Base-by-base conservation (phyloP, 2,888 invertebrate genomes). In the Molanna angustata region DNA sequence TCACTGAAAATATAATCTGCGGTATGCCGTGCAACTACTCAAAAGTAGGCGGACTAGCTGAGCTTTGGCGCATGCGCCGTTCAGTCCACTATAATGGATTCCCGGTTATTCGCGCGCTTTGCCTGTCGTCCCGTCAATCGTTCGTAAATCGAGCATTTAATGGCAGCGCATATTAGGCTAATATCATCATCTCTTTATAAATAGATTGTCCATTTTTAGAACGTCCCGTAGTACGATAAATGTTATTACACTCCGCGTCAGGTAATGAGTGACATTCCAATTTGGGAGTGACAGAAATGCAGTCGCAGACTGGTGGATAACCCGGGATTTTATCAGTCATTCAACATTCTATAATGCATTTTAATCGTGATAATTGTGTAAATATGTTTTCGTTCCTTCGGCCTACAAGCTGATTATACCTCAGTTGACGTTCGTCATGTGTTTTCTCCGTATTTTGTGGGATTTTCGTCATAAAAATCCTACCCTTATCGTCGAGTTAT, bases 31-130 rank as follows among this genome's bases (percentile, higher is more conserved):
- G n/a, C n/a, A n/a, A n/a, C n/a, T n/a, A n/a, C n/a, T n/a, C n/a
- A n/a, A n/a, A n/a, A n/a, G n/a, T n/a, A n/a, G n/a, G n/a, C n/a
- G n/a, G n/a, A n/a, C n/a, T n/a, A n/a, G n/a, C n/a, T 40, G 47
- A 53, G 42, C 42, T 47, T 41, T 42, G 19, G 48, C 52, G 52
- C 52, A 48, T 22, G 52, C 52, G 48, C 31, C 31, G 31, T 20
- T 31, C 37, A 13, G 47, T 39, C 41, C 52, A 52, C 33, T 43
- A 41, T 48, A 47, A 53, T 53, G 52, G 52, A 53, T 47, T 64
- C 63, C 66, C 65, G 64, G 66, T 67, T 67, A 69, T 66, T 72
- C 71, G 70, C 71, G 69, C 71, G 54, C 40, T 33, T 44, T 43
- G 42, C 46, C 44, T 21, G 42, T 42, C 46, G 42, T 42, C 35